Conservation (phyloP, 2,888 invertebrate genomes). For the Saturnia japonica region DNA sequence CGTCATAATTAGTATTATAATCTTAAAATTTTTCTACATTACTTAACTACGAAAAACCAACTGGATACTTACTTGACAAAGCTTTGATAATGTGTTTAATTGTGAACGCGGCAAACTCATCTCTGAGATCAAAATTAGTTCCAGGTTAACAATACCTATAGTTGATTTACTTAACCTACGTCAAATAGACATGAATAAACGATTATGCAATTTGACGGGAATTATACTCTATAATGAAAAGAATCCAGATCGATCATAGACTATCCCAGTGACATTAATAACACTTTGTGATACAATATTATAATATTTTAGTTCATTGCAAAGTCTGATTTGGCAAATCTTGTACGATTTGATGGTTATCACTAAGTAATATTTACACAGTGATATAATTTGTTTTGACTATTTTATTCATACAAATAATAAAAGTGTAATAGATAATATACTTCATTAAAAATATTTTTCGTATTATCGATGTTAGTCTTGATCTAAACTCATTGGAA, state of each 20-base stretch:
- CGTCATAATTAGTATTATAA: background rate
- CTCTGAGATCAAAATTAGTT: background rate
- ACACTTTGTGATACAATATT: background rate
- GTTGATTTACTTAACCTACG: background rate
- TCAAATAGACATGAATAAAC: slow-evolving; percentile 2
- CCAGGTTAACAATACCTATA: background rate
- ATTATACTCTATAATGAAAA: background rate
- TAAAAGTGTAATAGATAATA: background rate
- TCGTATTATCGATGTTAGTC: background rate
- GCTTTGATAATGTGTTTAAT: background rate
- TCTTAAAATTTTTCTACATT: too few species aligned
- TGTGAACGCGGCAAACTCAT: background rate
- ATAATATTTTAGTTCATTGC: background rate
- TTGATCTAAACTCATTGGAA: background rate
- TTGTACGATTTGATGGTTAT: background rate
- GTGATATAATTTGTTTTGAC: background rate
- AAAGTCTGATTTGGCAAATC: background rate
- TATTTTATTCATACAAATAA: background rate
- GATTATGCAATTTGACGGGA: background rate
- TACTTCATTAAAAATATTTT: background rate
- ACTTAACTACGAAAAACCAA: too few species aligned
- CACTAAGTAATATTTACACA: background rate
- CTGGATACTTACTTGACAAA: too few species aligned
- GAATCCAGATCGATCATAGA: background rate
- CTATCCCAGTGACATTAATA: background rate